Evolutionary conservation across 2,113 vertebrate genomes (phyloP).

Genomic region (Trematomus loennbergii): DNA sequence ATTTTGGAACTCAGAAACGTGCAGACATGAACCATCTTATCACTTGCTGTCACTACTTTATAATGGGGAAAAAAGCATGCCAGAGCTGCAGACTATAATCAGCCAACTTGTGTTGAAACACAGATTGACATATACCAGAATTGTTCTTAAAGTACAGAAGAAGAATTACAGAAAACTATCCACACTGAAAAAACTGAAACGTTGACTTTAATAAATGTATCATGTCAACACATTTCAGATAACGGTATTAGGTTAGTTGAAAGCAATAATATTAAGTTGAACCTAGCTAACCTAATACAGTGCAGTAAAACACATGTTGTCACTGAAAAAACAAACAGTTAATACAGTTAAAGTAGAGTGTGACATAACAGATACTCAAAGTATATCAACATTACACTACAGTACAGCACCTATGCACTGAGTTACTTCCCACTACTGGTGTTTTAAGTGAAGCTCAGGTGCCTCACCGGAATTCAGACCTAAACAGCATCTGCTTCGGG

Average conservation of each 20-base stretch:
- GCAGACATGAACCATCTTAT: not conserved
- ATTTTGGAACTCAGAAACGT: not conserved
- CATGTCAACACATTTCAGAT: too few species aligned
- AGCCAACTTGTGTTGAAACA: too few species aligned
- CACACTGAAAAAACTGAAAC: too few species aligned
- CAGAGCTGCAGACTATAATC: too few species aligned
- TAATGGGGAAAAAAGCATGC: not conserved
- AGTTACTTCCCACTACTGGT: too few species aligned
- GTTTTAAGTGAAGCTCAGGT: constrained; percentile 34
- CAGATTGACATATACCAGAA: not conserved
- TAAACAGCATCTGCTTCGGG: constrained; percentile 34
- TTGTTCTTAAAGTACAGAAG: not conserved
- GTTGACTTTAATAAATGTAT: too few species aligned
- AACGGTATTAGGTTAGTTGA: too few species aligned
- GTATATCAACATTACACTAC: not conserved
- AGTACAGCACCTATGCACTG: not conserved
- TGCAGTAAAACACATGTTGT: too few species aligned
- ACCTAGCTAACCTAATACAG: too few species aligned
- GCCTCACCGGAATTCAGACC: constrained; percentile 18
- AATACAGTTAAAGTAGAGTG: not conserved
- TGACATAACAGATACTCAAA: not conserved
- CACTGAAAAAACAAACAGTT: too few species aligned
- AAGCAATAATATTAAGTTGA: too few species aligned
- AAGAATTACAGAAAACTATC: not conserved
- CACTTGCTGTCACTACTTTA: not conserved